Base-by-base conservation (phyloP, 1,140 invertebrate species). In the Euwallacea fornicatus region DNA sequence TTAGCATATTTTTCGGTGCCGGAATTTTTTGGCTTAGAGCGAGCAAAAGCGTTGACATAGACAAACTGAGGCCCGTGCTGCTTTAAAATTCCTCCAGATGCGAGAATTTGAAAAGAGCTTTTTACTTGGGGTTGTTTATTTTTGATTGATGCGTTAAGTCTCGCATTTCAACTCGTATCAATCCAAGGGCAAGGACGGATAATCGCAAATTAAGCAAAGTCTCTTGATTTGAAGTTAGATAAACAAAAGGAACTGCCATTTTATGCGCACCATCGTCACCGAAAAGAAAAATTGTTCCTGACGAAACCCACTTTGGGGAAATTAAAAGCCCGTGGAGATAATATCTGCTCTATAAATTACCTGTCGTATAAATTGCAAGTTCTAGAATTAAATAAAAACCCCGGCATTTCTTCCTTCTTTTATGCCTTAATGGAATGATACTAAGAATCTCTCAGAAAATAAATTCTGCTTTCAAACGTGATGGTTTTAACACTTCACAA, bases 261-360 rank as follows among this genome's bases (percentile, higher is more conserved):
- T 33, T 33, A 33, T 33, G 21, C 21, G 21, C 21, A 4, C 21
- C 21, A 33, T 33, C 21, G 21, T 33, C 21, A 1, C 21, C 46
- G 4, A 63, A 63, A 63, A 47, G 61, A 63, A 63, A 63, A 63
- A 63, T 63, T 47, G 61, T 63, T 8, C 42, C 61, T 21, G 7
- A 44, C 9, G 47, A 47, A 63, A 63, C 47, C 61, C 47, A 63
- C 61, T 63, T 63, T 63, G 47, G 61, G 61, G 61, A 63, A 63
- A 63, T 63, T 63, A 63, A 63, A 63, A 63, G 61, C 61, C 13
- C n/a, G 61, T 7, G 44, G 43, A 46, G 61, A 63, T 63, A 63
- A 63, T 63, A 63, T 63, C 43, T 41, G n/a, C 10, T 11, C 61
- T 63, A 63, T 63, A 63, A 63, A 46, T 63, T 63, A 63, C 42